These are phyloP conservation scores for Xanthia icteritia DNA, from an alignment of 2,888 invertebrate species.

Conservation along the genomic window DNA sequence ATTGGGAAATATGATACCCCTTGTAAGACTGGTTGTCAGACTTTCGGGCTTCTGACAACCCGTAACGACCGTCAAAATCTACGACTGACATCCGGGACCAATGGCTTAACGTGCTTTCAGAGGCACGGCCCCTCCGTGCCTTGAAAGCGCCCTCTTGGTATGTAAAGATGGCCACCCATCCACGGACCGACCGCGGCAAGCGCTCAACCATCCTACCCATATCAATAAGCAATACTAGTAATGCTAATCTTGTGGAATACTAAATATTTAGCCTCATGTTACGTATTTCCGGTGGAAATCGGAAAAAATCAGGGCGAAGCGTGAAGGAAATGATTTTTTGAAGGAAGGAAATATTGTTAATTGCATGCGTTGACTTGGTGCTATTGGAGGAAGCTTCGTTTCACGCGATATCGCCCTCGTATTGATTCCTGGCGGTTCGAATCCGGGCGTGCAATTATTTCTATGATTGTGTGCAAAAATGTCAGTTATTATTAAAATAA, in stretches of 20 bases:
- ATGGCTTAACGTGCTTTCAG: background rate
- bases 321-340: conserved; percentile 37
- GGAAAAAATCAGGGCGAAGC: conserved; percentile 16
- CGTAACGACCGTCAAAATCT: background rate
- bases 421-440: conserved; percentile 4
- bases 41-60: too few species aligned
- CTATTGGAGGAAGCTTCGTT: conserved; percentile 25
- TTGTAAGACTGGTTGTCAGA: background rate
- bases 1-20: too few species aligned
- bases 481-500: background rate
- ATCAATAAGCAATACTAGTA: background rate
- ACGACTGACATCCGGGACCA: too few species aligned
- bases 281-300: conserved; percentile 37
- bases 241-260: conserved; percentile 1
- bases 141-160: too few species aligned
- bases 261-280: conserved; percentile 9
- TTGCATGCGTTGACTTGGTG: conserved; percentile 3
- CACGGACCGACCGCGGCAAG: background rate
- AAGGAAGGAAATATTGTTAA: conserved; percentile 19
- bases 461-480: conserved; percentile 1
- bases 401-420: conserved; percentile 30
- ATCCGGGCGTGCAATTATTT: conserved; percentile 18
- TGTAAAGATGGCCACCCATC: too few species aligned
- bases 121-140: too few species aligned
- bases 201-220: background rate